Evolutionary conservation across 2,113 vertebrate species (phyloP), one percentile per base, ranked within the genome.

Genomic region (Elachura formosa): DNA sequence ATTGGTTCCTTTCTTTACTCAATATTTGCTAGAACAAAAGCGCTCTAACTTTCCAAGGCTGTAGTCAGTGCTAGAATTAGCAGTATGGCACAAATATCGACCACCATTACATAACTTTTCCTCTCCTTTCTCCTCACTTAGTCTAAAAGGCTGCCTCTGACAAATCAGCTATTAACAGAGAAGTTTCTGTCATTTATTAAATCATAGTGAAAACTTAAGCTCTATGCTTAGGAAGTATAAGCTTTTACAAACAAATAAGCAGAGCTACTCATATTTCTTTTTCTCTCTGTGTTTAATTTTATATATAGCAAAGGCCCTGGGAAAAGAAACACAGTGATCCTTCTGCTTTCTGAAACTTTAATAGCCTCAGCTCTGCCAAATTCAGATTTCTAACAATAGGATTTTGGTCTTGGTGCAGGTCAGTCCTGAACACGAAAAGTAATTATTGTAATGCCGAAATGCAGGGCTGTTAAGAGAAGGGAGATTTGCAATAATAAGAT

Each of bases 1-100:
- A 96, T 78, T 89, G 76, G 64, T 64, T 95, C 56, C 73, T 92
- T 94, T 95, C 85, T 90, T 83, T 78, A 33, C 64, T 90, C 45
- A 72, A 48, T 21, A 56, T 84, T 92, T 93, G 81, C 89, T 92
- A 92, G 83, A 95, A 94, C 95, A 96, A 97, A 95, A 94, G 93
- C 5, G 0, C 68, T 89, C 76, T 26, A 43, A 71, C 91, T 94
- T 89, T 94, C 89, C 95, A 90, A 90, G 86, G 68, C 78, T 91
- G 21, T 1, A 77, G 79, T 71, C 90, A 89, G 76, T n/a, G 72
- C 85, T 93, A 63, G 79, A 92, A 90, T 84, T 55, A 92, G 90
- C 76, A 85, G 58, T 34, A 14, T 2, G 19, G 28, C 29, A 79
- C 76, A 51, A 94, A 88, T 8, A 92, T 83, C 0, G 1, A 80